phyloP scores from a whole-genome alignment of 2,888 invertebrate species.

The Dione vanillae region DNA sequence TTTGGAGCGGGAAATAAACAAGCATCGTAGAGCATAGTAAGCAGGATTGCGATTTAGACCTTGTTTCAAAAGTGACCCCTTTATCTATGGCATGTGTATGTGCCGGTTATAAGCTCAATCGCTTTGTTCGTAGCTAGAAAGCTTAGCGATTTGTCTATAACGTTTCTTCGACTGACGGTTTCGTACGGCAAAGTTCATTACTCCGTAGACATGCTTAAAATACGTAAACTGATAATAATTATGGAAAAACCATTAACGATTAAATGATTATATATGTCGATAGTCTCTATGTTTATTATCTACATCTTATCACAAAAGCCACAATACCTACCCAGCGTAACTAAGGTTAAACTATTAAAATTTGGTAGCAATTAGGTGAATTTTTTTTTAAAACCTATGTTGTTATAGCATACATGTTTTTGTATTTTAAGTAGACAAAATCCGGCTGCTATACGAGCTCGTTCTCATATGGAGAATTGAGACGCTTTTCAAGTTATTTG shows the following conservation, averaged over 20 bases:
- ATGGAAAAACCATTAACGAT: background rate
- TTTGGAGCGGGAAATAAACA: constrained; percentile 76
- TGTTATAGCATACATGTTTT: too few species aligned
- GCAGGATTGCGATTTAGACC: constrained; percentile 59
- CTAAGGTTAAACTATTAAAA: too few species aligned
- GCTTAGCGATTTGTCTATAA: background rate
- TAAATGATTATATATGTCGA: background rate
- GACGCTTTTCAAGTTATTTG: too few species aligned
- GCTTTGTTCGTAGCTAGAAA: constrained; percentile 38
- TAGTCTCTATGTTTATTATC: too few species aligned
- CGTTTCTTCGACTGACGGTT: background rate
- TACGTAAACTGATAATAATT: background rate
- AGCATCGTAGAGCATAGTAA: constrained; percentile 71
- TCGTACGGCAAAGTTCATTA: background rate
- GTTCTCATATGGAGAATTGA: too few species aligned
- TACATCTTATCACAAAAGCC: too few species aligned
- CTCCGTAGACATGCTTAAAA: background rate
- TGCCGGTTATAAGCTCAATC: constrained; percentile 60
- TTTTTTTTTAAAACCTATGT: too few species aligned
- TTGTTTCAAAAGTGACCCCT: constrained; percentile 51
- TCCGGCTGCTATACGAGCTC: too few species aligned
- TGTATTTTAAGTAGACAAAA: too few species aligned
- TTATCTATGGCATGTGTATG: constrained; percentile 23
- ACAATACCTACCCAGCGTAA: too few species aligned
- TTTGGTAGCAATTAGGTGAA: too few species aligned